These are phyloP conservation scores for Hermodice carunculata DNA, from an alignment of 2,888 invertebrate genomes.

Conservation along the genomic window DNA sequence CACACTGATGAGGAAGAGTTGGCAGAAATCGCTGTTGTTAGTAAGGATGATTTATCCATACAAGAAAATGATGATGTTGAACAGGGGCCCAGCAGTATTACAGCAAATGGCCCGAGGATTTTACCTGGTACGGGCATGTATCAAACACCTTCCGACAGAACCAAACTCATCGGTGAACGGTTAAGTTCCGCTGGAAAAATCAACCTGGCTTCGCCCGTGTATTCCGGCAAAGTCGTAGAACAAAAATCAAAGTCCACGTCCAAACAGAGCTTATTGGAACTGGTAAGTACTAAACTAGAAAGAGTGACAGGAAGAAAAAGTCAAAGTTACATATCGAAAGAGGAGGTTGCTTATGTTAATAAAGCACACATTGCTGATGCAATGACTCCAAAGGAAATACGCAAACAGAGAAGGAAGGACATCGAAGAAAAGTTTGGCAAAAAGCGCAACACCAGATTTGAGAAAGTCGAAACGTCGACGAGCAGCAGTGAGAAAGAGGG, in stretches of 20 bases:
- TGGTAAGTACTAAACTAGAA: constrained; percentile 81
- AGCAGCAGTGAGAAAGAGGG: constrained; percentile 76
- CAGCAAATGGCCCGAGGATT: constrained; percentile 76
- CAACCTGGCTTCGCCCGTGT: constrained; percentile 71
- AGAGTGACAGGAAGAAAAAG: constrained; percentile 63
- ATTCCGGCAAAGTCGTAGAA: constrained; percentile 64
- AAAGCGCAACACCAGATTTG: constrained; percentile 37
- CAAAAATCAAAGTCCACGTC: constrained; percentile 73
- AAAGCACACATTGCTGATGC: constrained; percentile 74
- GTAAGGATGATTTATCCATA: too few species aligned
- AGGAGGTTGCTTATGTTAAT: constrained; percentile 74
- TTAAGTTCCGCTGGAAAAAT: constrained; percentile 73
- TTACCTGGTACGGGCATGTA: constrained; percentile 72
- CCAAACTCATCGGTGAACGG: constrained; percentile 71
- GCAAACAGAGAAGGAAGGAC: constrained; percentile 68
- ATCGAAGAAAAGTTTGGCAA: constrained; percentile 69
- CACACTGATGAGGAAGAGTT: constrained; percentile 72
- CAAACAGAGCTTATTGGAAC: constrained; percentile 77
- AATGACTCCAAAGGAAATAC: constrained; percentile 70
- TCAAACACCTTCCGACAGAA: constrained; percentile 47
- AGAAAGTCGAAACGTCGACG: constrained; percentile 61
- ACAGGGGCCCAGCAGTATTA: constrained; percentile 44
- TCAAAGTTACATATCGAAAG: constrained; percentile 80
- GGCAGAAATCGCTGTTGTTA: constrained; percentile 79
- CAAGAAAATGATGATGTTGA: constrained; percentile 11